These are phyloP conservation scores for Isurus oxyrinchus DNA, from an alignment of 2,113 vertebrate species.

Conservation along the genomic window DNA sequence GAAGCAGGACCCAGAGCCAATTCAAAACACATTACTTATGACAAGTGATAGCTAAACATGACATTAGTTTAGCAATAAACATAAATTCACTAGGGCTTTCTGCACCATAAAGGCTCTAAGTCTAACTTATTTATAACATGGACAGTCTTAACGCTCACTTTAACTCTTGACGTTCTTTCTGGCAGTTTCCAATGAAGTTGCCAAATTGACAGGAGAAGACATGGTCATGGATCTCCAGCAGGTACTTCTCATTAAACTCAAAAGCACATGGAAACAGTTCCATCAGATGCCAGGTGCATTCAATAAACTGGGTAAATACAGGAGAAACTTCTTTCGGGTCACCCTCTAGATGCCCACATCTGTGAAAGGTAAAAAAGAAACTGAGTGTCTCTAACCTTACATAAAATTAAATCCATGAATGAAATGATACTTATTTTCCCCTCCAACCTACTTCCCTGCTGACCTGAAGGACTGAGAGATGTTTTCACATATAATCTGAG, in stretches of 20 bases:
- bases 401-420: background rate
- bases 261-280: slow-evolving; percentile 71
- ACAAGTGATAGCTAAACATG: background rate
- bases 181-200: slow-evolving; percentile 74
- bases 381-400: background rate
- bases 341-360: slow-evolving; percentile 66
- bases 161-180: slow-evolving; percentile 63
- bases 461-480: background rate
- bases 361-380: slow-evolving; percentile 42
- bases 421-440: background rate
- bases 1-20: background rate
- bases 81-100: background rate
- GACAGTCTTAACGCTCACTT: slow-evolving; percentile 52
- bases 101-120: background rate
- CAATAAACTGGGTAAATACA: slow-evolving; percentile 72
- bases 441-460: background rate
- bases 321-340: slow-evolving; percentile 71
- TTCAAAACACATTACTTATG: background rate
- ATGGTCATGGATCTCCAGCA: slow-evolving; percentile 68
- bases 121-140: background rate
- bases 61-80: background rate
- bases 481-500: background rate
- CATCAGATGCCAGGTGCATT: slow-evolving; percentile 71
- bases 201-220: slow-evolving; percentile 73
- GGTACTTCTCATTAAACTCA: slow-evolving; percentile 64